Evolutionary conservation across 2,888 invertebrate species (phyloP), one percentile per base, ranked within the genome.

Genomic region (Himalopsyche tibetana): DNA sequence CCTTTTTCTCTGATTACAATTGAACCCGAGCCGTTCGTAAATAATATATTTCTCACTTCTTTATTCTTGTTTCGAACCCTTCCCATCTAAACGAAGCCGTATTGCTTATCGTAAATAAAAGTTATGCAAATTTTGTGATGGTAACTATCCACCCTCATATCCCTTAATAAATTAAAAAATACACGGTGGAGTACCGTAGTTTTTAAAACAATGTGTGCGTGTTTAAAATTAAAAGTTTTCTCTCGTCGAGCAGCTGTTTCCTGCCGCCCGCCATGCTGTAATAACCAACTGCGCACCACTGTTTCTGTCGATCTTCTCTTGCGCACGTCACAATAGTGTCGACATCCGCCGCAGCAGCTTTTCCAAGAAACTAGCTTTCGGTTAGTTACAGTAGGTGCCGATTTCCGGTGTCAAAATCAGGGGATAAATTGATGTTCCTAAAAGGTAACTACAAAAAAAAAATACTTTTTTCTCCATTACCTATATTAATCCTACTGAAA

Each of bases 161-260:
- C 28, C 36, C 15, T 74, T 38, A 38, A 74, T 38, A 74, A 74
- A 74, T 74, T 74, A 12, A 9, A 74, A 74, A 74, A 19, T 63
- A 15, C 51, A 15, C 15, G 45, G 51, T 51, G 51, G 38, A 74
- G 74, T 74, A 74, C 12, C 74, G 74, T 74, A 38, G 74, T 74
- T 74, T 74, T 74, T 74, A 36, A 74, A 74, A 19, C 63, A 63
- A 28, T 19, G 12, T 19, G 74, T 74, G 74, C 74, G 74, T 74
- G 74, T 74, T 74, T 38, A 12, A 74, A 74, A 74, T 74, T 74
- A 38, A 74, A 74, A 74, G 36, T 74, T 74, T 74, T n/a, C 63
- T 74, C 74, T 74, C 38, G 36, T 74, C 38, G 74, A 74, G 74
- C 74, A 74, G 74, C 74, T 74, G 74, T 74, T 74, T 74, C 74